Base-by-base conservation (phyloP, 92 coral and sea anemone genomes). In the Umimayanthus chanpuru region DNA sequence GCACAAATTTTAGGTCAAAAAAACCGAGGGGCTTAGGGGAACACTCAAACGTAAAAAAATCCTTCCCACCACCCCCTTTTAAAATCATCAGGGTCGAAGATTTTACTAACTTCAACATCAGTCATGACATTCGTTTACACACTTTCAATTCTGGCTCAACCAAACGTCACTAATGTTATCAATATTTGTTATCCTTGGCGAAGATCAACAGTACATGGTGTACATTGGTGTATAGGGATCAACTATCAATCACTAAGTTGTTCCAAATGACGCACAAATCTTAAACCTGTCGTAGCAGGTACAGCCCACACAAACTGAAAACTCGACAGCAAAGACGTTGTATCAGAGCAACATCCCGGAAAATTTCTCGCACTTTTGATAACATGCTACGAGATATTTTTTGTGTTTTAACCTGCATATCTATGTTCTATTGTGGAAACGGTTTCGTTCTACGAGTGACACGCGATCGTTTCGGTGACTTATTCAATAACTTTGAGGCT, bases 241-340 rank as follows among this genome's bases (percentile, higher is more conserved):
- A 20, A 61, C 2, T 5, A 21, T 61, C 68, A 61, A 3, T 61
- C 68, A 21, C n/a, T 21, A 61, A 61, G 68, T 26, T 61, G 26
- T 4, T 61, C 68, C 9, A 77, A 77, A 44, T 77, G 81, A 77
- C 81, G 81, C 81, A 77, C 61, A 77, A 43, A 21, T 12, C 20
- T 43, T 3, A 28, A 76, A 41, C 28, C 56, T 43, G 81, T 77
- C 81, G 81, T 38, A 43, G n/a, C 58, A 25, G 38, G 81, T 38
- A 77, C 26, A 18, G 68, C 12, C 56, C 26, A 43, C 47, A 43
- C 81, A 77, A 14, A 20, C 55, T 8, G 26, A 18, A 76, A 44
- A 76, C n/a, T 18, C 23, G 29, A 39, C 32, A 14, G 8, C 6
- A 41, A 77, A 21, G 26, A n/a, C 14, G 1, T 38, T 77, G 47